A percentile compares a stretch with the other conserved stretches of the same genome.
Conservation (phyloP, 2,113 vertebrate genomes). For the Oxygymnocypris stewartii region DNA sequence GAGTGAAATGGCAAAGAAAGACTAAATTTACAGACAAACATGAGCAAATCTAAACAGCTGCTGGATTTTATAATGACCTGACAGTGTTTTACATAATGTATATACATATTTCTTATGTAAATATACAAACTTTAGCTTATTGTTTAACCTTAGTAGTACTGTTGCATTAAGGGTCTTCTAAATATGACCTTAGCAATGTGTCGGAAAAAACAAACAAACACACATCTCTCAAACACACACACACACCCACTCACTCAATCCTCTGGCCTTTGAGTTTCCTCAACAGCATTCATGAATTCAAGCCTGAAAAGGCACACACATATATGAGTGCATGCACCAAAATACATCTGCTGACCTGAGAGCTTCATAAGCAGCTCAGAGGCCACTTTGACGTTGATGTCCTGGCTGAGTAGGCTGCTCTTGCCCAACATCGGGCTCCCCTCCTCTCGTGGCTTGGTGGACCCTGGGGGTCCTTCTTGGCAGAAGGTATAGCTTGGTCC, state of each 20-base stretch:
- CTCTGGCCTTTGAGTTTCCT: conserved; percentile 27
- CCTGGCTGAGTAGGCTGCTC: conserved; percentile 83
- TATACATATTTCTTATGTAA: background rate
- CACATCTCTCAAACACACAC: background rate
- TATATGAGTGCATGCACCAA: background rate
- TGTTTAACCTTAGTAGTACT: background rate
- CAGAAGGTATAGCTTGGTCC: conserved; percentile 74
- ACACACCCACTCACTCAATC: conserved; percentile 24
- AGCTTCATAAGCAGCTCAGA: conserved; percentile 98
- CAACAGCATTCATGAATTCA: background rate
- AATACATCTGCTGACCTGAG: conserved; percentile 81
- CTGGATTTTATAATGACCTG: background rate
- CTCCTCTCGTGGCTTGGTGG: conserved; percentile 73
- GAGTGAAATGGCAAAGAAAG: background rate
- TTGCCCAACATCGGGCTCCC: conserved; percentile 81
- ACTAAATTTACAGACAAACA: background rate
- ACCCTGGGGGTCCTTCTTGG: conserved; percentile 74
- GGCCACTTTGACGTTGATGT: conserved; percentile 92
- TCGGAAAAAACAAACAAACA: background rate
- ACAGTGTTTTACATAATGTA: background rate
- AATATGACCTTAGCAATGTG: background rate
- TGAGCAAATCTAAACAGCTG: background rate
- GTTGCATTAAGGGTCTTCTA: background rate
- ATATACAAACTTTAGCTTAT: background rate
- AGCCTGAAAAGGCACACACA: conserved; percentile 1